Percentiles rank a stretch among this genome's conserved stretches.
Conservation (phyloP, 2,888 invertebrate species). For the Toxonevra muliebris region DNA sequence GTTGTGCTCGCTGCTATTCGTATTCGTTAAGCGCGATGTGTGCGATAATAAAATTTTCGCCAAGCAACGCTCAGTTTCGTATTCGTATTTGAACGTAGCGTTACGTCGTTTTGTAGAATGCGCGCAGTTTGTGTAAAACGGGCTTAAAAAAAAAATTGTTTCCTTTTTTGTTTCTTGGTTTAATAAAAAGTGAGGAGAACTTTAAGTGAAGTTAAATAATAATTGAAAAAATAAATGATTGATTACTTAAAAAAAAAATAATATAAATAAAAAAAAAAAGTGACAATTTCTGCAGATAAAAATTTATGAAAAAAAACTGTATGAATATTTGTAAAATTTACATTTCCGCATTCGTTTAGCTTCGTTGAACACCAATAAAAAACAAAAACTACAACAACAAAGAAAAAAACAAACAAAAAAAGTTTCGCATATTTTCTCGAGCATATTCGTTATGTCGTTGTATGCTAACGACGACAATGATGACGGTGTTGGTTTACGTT, state of each 20-base stretch:
- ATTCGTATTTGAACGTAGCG: slow-evolving; percentile 65
- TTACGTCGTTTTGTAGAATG: slow-evolving; percentile 61
- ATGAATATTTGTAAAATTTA: background rate
- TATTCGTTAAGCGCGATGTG: slow-evolving; percentile 1
- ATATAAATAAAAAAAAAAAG: no score
- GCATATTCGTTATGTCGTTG: no score
- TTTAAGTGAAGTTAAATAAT: background rate
- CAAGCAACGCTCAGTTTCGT: slow-evolving; percentile 62
- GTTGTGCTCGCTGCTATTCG: slow-evolving; percentile 34
- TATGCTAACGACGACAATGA: no score
- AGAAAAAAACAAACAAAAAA: no score
- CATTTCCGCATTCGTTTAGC: slow-evolving; percentile 7
- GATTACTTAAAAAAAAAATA: background rate
- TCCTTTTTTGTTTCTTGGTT: slow-evolving; percentile 23
- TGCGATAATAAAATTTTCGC: slow-evolving; percentile 37
- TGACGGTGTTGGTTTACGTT: no score
- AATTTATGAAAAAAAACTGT: background rate
- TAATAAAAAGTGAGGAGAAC: background rate
- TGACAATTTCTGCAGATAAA: background rate
- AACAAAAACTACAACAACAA: no score
- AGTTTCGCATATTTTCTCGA: no score
- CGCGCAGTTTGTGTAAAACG: slow-evolving; percentile 44
- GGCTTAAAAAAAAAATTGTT: background rate
- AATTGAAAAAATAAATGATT: background rate
- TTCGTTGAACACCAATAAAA: background rate